Base-by-base conservation (phyloP, 64 coral and sea anemone genomes). In the Stichodactyla helianthus region DNA sequence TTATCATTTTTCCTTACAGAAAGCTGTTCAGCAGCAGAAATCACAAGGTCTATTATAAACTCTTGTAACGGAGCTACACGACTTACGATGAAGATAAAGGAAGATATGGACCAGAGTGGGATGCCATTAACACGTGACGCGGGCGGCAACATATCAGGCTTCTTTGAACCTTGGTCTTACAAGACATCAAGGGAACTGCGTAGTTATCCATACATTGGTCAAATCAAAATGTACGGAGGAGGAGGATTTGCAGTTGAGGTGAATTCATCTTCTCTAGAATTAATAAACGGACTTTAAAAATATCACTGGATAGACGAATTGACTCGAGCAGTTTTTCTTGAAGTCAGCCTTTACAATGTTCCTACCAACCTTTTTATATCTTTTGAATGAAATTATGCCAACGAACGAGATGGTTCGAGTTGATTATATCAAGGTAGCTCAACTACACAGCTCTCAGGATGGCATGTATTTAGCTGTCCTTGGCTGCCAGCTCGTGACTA, bases 241-340 rank as follows among this genome's bases (percentile, higher is more conserved):
- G 90, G 90, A 55, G 90, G 90, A 9, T 92, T 87, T 87, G 85
- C 54, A 31, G 61, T 87, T 44, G 85, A 87, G 18, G 20, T 92
- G 27, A 82, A 82, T 52, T 35, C 19, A 54, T 51, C 80, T 12
- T 79, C 80, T 12, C 12, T 51, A 12, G 70, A 89, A 28, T 26
- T 1, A 5, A 18, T 87, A 31, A 77, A 77, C 50, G 35, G 10
- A 7, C 64, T 87, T 16, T 18, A 19, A n/a, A 51, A 6, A 8
- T 15, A 53, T 56, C 18, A 14, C 19, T 87, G 86, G 86, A 87
- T 87, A 50, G 64, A 87, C 19, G n/a, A 26, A 28, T 52, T 77
- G 8, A 87, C 86, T 6, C 5, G 86, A 53, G 86, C 86, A 35
- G 61, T 87, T 15, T 53, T 87, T 56, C 10, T 77, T 52, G 86